Percentiles rank a stretch among this genome's conserved stretches.
These are phyloP conservation scores for Eumeta japonica DNA, from an alignment of 1,140 invertebrate genomes.

Conservation along the genomic window DNA sequence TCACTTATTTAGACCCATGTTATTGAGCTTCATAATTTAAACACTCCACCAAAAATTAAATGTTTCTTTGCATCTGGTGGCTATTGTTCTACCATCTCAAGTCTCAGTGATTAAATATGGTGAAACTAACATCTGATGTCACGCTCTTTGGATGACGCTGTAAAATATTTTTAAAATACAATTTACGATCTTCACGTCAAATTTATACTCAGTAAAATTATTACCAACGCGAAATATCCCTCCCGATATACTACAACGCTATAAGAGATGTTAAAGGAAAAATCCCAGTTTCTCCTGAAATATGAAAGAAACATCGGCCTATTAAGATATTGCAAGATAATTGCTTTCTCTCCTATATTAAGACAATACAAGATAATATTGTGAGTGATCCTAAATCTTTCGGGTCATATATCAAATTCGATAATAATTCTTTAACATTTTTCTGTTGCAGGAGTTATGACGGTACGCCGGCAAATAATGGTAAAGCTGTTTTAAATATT, in stretches of 20 bases:
- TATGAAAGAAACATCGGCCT: conserved; percentile 10
- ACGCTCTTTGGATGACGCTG: not conserved
- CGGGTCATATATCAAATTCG: too few relatives aligned
- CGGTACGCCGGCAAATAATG: too few relatives aligned
- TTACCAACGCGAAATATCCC: not conserved
- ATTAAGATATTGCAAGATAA: too few relatives aligned
- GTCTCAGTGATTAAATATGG: too few relatives aligned
- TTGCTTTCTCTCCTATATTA: too few relatives aligned
- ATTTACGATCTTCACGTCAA: not conserved
- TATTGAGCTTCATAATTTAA: not conserved
- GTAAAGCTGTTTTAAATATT: too few relatives aligned
- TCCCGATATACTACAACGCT: not conserved
- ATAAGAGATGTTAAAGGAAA: conserved; percentile 9
- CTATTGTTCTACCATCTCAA: not conserved
- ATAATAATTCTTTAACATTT: too few relatives aligned
- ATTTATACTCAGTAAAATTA: not conserved
- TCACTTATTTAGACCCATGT: not conserved
- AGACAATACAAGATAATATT: too few relatives aligned
- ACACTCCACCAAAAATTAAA: not conserved
- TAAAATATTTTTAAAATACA: not conserved
- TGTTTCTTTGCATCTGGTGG: not conserved
- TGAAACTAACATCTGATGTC: not conserved
- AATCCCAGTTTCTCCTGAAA: conserved; percentile 10
- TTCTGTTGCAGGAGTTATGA: too few relatives aligned
- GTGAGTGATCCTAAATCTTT: too few relatives aligned